These are phyloP conservation scores for Atrichornis clamosus DNA, from an alignment of 2,113 vertebrate genomes.

Conservation along the genomic window DNA sequence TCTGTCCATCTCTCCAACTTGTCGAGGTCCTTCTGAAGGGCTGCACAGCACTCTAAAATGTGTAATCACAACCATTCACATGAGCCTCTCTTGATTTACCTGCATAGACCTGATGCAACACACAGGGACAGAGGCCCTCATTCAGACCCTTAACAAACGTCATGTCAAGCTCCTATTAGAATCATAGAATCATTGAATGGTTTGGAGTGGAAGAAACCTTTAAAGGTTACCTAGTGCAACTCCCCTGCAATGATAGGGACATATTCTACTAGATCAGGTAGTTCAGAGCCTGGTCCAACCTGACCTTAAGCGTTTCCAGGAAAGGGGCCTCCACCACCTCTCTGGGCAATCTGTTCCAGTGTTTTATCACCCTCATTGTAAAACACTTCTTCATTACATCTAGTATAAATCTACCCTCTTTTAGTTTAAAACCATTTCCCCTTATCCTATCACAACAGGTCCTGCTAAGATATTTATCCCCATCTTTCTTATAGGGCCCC, in stretches of 20 bases:
- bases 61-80: rapidly evolving
- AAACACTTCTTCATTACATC: neutral
- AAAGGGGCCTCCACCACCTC: neutral
- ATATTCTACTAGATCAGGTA: neutral
- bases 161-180: neutral
- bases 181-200: neutral
- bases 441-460: neutral
- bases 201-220: neutral
- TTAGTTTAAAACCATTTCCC: neutral
- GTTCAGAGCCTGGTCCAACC: neutral
- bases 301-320: neutral
- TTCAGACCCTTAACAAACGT: neutral
- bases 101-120: neutral
- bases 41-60: neutral
- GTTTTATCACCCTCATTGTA: neutral
- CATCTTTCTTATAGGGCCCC: neutral
- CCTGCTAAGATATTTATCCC: neutral
- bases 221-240: neutral
- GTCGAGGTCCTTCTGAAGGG: neutral
- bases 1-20: neutral
- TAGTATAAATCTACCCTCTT: neutral
- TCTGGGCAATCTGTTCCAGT: neutral
- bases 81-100: neutral
- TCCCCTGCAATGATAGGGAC: neutral
- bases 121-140: neutral